These are phyloP conservation scores for Drosophila peninsularis DNA, from an alignment of 2,888 invertebrate genomes.

Conservation along the genomic window DNA sequence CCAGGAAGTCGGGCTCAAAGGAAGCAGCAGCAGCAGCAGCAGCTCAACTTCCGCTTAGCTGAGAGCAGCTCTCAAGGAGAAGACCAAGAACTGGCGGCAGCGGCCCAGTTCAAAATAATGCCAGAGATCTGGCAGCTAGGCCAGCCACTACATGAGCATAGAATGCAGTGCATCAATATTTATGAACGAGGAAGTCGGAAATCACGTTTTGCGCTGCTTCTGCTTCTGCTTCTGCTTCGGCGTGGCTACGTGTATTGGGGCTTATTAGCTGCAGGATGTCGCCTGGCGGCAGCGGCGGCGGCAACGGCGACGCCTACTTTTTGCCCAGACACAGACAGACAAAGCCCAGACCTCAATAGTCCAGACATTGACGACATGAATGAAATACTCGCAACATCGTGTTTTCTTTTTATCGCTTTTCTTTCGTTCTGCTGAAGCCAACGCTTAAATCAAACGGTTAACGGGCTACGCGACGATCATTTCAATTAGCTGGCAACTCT, in stretches of 20 bases:
- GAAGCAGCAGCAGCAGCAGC: constrained; percentile 54
- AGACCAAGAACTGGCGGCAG: not conserved
- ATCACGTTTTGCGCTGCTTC: constrained; percentile 64
- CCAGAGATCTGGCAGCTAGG: constrained; percentile 26
- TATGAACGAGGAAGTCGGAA: constrained; percentile 78
- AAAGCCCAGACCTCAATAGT: constrained; percentile 39
- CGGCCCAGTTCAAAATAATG: constrained; percentile 15
- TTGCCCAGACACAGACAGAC: constrained; percentile 54
- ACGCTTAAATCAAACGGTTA: constrained; percentile 67
- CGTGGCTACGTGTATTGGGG: constrained; percentile 52
- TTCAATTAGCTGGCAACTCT: constrained; percentile 61
- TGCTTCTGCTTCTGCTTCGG: constrained; percentile 1
- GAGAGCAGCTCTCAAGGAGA: constrained; percentile 41
- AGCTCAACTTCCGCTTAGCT: constrained; percentile 59
- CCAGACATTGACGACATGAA: constrained; percentile 50
- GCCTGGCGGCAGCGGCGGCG: constrained; percentile 27
- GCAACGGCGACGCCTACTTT: constrained; percentile 70
- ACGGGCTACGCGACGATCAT: constrained; percentile 66
- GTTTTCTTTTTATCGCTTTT: constrained; percentile 14
- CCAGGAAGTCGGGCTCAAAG: constrained; percentile 61
- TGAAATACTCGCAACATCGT: constrained; percentile 62
- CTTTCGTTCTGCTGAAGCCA: constrained; percentile 14
- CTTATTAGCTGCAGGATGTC: constrained; percentile 75
- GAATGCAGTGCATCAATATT: constrained; percentile 64
- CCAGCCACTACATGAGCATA: constrained; percentile 12